phyloP scores from a whole-genome alignment of 2,797 vertebrate genomes.

The Chelonia mydas region DNA sequence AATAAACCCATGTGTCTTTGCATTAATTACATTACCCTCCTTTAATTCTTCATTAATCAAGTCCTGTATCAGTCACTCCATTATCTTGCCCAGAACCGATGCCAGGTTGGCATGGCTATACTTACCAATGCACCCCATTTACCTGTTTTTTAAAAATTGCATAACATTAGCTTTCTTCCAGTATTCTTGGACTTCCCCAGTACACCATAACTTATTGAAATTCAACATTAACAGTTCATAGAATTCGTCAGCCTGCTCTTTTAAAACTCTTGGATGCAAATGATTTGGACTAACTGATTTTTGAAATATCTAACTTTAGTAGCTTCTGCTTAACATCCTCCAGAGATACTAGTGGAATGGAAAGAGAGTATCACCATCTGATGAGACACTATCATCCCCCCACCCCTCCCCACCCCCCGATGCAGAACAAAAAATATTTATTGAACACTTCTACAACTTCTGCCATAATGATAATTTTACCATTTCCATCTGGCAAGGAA shows the following conservation, averaged over 20 bases:
- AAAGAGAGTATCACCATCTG: not conserved
- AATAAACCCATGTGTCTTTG: too few relatives aligned
- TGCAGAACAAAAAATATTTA: not conserved
- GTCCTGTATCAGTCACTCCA: too few relatives aligned
- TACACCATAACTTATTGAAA: too few relatives aligned
- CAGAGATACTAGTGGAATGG: not conserved
- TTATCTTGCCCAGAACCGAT: too few relatives aligned
- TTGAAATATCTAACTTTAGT: not conserved
- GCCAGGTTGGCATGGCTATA: too few relatives aligned
- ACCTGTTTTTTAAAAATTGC: too few relatives aligned
- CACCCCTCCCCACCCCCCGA: not conserved
- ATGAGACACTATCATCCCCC: not conserved
- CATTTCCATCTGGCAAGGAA: not conserved
- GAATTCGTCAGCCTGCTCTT: not conserved
- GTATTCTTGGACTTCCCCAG: too few relatives aligned
- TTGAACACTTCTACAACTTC: not conserved
- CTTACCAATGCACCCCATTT: too few relatives aligned
- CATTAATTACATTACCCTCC: too few relatives aligned
- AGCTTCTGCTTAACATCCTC: not conserved
- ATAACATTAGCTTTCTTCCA: too few relatives aligned
- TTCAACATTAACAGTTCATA: too few relatives aligned
- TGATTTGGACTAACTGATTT: not conserved
- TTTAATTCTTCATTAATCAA: too few relatives aligned
- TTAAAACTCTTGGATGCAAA: not conserved
- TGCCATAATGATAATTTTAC: not conserved